phyloP scores from a whole-genome alignment of 2,797 vertebrate species.

The Huso huso region DNA sequence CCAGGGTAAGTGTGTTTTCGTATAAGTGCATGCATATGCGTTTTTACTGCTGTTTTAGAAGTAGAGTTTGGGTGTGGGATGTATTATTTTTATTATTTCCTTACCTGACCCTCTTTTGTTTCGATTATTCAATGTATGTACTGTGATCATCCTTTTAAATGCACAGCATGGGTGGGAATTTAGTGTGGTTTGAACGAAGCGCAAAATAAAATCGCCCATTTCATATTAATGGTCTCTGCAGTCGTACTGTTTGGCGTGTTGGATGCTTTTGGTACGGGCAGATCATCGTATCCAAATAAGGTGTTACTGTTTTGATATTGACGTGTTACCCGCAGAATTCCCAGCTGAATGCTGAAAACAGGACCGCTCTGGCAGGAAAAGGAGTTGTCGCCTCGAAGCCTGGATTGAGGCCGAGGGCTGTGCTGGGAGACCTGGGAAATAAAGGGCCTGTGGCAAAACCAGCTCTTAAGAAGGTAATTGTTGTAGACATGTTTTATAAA shows the following conservation, averaged over 20 bases:
- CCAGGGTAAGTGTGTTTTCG: slow-evolving; percentile 50
- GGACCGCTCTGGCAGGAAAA: slow-evolving; percentile 43
- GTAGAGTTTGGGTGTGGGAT: neutral
- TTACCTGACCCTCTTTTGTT: neutral
- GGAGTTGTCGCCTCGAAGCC: slow-evolving; percentile 37
- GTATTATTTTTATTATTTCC: too few relatives aligned
- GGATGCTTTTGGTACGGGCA: neutral
- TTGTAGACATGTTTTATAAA: neutral
- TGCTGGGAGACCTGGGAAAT: slow-evolving; percentile 64
- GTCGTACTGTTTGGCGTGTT: neutral
- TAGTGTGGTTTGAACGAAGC: too few relatives aligned
- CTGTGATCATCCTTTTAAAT: too few relatives aligned
- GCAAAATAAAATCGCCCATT: neutral
- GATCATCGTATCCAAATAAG: neutral
- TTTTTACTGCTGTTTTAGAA: neutral
- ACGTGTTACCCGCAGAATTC: slow-evolving; percentile 43
- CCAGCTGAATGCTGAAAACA: slow-evolving; percentile 47
- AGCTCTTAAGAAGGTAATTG: slow-evolving; percentile 50
- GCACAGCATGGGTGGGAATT: too few relatives aligned
- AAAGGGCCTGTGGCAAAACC: slow-evolving; percentile 34
- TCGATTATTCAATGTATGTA: neutral
- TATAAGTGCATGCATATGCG: neutral
- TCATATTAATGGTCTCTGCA: fast-evolving
- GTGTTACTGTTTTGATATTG: neutral
- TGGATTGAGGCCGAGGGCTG: slow-evolving; percentile 44